phyloP scores from a whole-genome alignment of 2,113 vertebrate species.

The Leptobrachium leishanense region DNA sequence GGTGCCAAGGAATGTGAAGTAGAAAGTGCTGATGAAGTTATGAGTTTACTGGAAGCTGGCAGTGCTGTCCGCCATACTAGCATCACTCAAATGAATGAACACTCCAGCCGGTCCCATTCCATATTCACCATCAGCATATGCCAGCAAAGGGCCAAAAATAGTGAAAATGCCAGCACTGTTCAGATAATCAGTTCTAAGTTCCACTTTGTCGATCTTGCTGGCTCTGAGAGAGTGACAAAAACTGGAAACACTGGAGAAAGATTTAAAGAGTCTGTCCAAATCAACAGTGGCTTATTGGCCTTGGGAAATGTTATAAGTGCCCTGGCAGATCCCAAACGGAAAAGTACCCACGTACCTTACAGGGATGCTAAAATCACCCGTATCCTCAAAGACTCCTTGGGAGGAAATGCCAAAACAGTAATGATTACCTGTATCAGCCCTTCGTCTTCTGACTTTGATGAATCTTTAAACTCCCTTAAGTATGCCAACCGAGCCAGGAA shows the following conservation, averaged over 20 bases:
- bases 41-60: slow-evolving; percentile 75
- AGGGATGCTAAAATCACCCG: slow-evolving; percentile 89
- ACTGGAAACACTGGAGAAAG: slow-evolving; percentile 79
- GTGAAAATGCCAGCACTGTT: slow-evolving; percentile 46
- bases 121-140: slow-evolving; percentile 81
- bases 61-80: slow-evolving; percentile 78
- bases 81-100: slow-evolving; percentile 81
- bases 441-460: slow-evolving; percentile 76
- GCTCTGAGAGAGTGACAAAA: slow-evolving; percentile 82
- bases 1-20: slow-evolving; percentile 81
- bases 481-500: slow-evolving; percentile 83
- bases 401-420: slow-evolving; percentile 85
- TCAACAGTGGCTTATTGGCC: slow-evolving; percentile 83
- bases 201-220: slow-evolving; percentile 88
- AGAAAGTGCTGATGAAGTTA: slow-evolving; percentile 77
- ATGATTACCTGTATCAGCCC: slow-evolving; percentile 90
- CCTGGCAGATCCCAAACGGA: slow-evolving; percentile 76
- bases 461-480: slow-evolving; percentile 84
- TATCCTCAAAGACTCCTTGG: slow-evolving; percentile 86
- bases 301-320: slow-evolving; percentile 89
- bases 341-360: slow-evolving; percentile 79
- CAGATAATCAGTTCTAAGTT: slow-evolving; percentile 76
- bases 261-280: slow-evolving; percentile 85
- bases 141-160: slow-evolving; percentile 58
- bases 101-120: slow-evolving; percentile 85